These are phyloP conservation scores for Mus caroli DNA, from an alignment of 2,797 vertebrate species.

Conservation along the genomic window DNA sequence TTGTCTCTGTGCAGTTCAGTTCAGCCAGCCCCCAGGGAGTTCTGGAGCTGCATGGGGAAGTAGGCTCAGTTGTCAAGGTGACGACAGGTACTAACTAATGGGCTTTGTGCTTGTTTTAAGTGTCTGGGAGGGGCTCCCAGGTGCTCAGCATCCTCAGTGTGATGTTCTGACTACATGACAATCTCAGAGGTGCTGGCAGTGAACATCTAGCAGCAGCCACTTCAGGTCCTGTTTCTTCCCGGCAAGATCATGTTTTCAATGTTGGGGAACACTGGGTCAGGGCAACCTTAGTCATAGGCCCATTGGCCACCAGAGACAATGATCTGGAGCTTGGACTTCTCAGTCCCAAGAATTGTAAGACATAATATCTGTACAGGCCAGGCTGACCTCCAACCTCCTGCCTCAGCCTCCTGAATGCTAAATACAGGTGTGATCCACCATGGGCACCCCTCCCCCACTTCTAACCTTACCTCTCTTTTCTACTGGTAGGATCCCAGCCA, in stretches of 20 bases:
- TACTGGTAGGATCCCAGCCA: no score
- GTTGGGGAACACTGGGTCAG: conserved; percentile 76
- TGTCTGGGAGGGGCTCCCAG: background rate
- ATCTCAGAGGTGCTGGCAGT: no score
- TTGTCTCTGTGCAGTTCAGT: background rate
- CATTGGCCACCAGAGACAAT: conserved; percentile 88
- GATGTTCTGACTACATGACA: background rate
- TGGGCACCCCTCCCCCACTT: no score
- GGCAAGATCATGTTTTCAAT: conserved; percentile 83
- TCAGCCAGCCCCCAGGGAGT: background rate
- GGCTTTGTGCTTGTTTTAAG: background rate
- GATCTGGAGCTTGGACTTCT: background rate
- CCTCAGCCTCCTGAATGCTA: no score
- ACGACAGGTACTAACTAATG: background rate
- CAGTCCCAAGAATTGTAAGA: background rate
- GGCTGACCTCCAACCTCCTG: no score
- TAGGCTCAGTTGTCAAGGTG: background rate
- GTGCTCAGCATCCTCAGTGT: background rate
- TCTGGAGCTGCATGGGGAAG: background rate
- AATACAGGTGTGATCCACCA: no score
- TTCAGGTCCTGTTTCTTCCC: conserved; percentile 91
- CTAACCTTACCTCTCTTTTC: no score
- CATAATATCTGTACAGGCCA: background rate
- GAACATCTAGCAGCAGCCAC: conserved; percentile 45
- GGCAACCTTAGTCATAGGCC: conserved; percentile 92